phyloP scores from a whole-genome alignment of 2,888 invertebrate genomes.

The Clepsis dumicolana region DNA sequence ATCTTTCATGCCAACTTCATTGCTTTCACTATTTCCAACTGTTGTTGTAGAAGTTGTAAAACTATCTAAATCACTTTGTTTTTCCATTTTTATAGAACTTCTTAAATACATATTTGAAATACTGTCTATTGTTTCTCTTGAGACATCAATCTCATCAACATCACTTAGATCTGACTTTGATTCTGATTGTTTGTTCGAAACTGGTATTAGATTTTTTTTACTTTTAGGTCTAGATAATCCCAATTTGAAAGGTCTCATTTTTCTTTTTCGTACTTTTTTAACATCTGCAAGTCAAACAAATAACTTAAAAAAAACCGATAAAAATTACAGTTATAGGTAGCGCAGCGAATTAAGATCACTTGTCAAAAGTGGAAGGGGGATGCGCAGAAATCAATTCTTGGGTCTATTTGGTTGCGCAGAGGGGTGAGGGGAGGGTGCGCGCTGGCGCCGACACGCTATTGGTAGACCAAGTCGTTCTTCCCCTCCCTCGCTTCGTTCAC shows the following conservation, averaged over 20 bases:
- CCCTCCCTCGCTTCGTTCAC: too few species aligned
- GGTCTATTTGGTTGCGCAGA: too few species aligned
- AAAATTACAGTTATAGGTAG: too few species aligned
- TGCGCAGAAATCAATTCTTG: too few species aligned
- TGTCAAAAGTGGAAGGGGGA: too few species aligned
- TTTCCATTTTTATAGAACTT: slow-evolving; percentile 57
- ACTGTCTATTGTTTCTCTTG: slow-evolving; percentile 68
- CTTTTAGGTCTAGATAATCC: slow-evolving; percentile 74
- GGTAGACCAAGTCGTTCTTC: too few species aligned
- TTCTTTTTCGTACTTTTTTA: slow-evolving; percentile 80
- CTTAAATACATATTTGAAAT: slow-evolving; percentile 64
- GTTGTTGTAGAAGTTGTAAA: slow-evolving; percentile 41
- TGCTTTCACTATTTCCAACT: slow-evolving; percentile 43
- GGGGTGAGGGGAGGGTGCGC: too few species aligned
- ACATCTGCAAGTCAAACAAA: slow-evolving; percentile 65
- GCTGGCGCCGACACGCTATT: too few species aligned
- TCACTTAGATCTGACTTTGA: slow-evolving; percentile 53
- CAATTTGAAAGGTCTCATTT: slow-evolving; percentile 74
- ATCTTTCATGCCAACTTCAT: slow-evolving; percentile 48
- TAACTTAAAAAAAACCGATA: slow-evolving; percentile 40
- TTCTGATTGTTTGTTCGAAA: slow-evolving; percentile 41
- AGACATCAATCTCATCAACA: slow-evolving; percentile 70
- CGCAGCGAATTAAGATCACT: too few species aligned
- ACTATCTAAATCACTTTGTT: slow-evolving; percentile 52
- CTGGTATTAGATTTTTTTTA: slow-evolving; percentile 56